phyloP scores from a whole-genome alignment of 2,797 vertebrate genomes.

The Poeciliopsis turneri region DNA sequence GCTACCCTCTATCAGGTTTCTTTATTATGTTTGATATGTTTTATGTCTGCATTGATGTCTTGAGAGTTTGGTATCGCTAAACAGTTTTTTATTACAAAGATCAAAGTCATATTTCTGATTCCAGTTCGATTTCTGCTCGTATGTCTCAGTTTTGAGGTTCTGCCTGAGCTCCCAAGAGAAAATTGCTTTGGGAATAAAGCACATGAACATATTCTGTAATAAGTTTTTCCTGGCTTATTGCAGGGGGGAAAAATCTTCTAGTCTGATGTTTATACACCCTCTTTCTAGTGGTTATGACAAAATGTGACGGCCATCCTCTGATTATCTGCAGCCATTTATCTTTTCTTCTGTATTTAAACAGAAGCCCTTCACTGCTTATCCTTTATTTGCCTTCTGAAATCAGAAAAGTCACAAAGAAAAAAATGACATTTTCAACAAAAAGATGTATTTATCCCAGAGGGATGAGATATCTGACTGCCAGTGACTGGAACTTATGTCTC shows the following conservation, averaged over 20 bases:
- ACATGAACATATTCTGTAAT: not conserved
- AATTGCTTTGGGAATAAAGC: not conserved
- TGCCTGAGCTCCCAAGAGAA: not conserved
- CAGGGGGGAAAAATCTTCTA: not conserved
- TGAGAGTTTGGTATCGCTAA: not conserved
- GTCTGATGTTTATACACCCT: not conserved
- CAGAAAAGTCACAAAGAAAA: not conserved
- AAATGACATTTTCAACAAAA: not conserved
- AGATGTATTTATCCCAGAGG: not conserved
- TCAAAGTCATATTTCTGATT: not conserved
- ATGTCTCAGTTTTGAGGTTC: not conserved
- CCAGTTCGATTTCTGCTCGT: not conserved
- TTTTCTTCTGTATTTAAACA: not conserved
- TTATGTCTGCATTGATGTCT: not conserved
- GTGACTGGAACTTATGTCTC: not conserved
- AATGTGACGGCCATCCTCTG: not conserved
- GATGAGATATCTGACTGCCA: not conserved
- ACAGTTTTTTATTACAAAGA: constrained; percentile 1
- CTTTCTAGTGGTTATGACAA: not conserved
- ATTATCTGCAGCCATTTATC: not conserved
- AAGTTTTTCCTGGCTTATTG: not conserved
- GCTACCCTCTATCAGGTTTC: not conserved
- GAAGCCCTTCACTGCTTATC: not conserved
- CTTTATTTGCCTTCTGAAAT: not conserved
- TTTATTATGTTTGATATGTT: not conserved